These are phyloP conservation scores for Gobio occitaniae DNA, from an alignment of 2,797 vertebrate genomes.

Conservation along the genomic window DNA sequence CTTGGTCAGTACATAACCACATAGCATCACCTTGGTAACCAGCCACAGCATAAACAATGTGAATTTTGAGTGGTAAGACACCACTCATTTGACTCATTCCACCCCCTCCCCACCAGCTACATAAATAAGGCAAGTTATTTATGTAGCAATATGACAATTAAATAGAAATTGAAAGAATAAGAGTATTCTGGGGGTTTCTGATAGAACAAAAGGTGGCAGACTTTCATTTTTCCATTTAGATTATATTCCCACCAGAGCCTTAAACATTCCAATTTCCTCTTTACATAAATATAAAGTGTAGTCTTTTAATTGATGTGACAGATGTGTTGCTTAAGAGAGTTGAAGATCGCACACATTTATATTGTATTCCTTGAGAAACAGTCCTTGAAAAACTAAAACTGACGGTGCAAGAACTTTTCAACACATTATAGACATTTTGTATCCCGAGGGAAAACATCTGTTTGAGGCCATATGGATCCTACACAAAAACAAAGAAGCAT, in stretches of 20 bases:
- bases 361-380: not conserved
- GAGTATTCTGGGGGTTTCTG: not conserved
- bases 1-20: not conserved
- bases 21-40: not conserved
- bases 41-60: no score
- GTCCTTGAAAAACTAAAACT: slow-evolving; percentile 34
- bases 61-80: no score
- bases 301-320: slow-evolving; percentile 11
- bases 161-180: not conserved
- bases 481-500: slow-evolving; percentile 28
- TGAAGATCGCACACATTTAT: slow-evolving; percentile 9
- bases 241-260: slow-evolving; percentile 1
- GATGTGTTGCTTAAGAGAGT: slow-evolving; percentile 11
- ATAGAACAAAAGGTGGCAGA: no score
- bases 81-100: no score
- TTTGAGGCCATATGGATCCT: slow-evolving; percentile 36
- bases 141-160: slow-evolving; percentile 4
- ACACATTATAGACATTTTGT: slow-evolving; percentile 35
- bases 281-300: slow-evolving; percentile 1
- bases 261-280: not conserved
- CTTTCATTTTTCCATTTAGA: slow-evolving; percentile 3
- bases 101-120: no score
- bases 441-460: slow-evolving; percentile 38
- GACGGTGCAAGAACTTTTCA: slow-evolving; percentile 32
- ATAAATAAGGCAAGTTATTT: no score